A percentile compares a stretch with the other conserved stretches of the same genome.
Conservation (phyloP, 2,797 vertebrate genomes). For the Hybognathus amarus region DNA sequence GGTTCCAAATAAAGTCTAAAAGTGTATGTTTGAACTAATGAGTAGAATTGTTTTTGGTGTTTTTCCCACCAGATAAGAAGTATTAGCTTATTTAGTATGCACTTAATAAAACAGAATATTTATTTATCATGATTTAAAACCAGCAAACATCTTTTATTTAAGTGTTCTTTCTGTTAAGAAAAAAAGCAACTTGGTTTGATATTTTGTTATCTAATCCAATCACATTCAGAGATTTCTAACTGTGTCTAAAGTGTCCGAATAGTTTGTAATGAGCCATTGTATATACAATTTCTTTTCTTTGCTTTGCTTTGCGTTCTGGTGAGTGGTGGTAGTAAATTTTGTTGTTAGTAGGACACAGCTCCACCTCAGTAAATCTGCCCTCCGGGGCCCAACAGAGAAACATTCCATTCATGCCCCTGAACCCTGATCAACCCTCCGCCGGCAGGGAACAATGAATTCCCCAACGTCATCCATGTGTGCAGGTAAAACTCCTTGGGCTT, state of each 20-base stretch:
- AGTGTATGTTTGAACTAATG: neutral
- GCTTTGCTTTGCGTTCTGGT: constrained; percentile 1
- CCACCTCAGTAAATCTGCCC: constrained; percentile 19
- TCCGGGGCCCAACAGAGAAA: constrained; percentile 27
- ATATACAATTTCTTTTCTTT: neutral
- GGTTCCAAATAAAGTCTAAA: too few species aligned
- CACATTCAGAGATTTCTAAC: neutral
- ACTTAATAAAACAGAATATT: neutral
- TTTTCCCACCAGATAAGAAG: neutral
- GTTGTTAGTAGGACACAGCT: constrained; percentile 11
- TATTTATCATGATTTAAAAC: neutral
- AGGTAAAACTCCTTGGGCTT: constrained; percentile 39
- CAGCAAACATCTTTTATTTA: neutral
- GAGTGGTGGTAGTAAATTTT: constrained; percentile 16
- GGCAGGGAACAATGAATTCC: constrained; percentile 41
- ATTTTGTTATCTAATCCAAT: neutral
- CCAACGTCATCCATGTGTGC: constrained; percentile 32
- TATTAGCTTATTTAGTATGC: neutral
- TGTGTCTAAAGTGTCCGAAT: neutral
- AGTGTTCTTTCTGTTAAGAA: neutral
- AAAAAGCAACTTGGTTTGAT: too few species aligned
- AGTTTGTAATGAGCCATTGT: neutral
- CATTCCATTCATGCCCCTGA: constrained; percentile 46
- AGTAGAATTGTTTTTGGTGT: neutral
- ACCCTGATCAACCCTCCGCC: constrained; percentile 26